Evolutionary conservation across 2,888 invertebrate genomes (phyloP).

Genomic region (Hirtodrosophila duncani): DNA sequence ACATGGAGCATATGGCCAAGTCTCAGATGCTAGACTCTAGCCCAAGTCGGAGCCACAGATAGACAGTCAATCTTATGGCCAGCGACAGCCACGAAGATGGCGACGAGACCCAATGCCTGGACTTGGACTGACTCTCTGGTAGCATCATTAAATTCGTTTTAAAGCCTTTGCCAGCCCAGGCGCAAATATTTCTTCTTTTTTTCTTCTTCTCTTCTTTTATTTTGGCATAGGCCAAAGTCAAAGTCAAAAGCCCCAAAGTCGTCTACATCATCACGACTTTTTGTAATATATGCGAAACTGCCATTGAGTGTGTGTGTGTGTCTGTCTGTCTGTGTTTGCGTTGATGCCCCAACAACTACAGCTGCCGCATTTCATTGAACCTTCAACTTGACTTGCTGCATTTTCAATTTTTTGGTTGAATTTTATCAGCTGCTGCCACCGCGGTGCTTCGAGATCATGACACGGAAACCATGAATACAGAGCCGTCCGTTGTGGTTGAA

Average conservation of each 20-base stretch:
- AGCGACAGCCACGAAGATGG: conserved; percentile 47
- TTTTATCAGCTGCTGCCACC: conserved; percentile 35
- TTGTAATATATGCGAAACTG: conserved; percentile 63
- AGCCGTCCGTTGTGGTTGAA: too few species aligned
- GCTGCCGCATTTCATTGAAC: conserved; percentile 71
- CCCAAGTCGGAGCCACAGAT: conserved; percentile 39
- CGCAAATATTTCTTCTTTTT: too few species aligned
- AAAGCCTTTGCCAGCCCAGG: conserved; percentile 24
- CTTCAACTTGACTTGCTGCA: conserved; percentile 74
- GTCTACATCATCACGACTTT: conserved; percentile 68
- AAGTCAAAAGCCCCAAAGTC: conserved; percentile 16
- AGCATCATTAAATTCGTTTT: conserved; percentile 71
- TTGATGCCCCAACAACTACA: conserved; percentile 12
- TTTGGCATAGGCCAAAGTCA: conserved; percentile 52
- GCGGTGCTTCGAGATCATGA: conserved; percentile 70
- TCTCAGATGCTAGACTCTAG: conserved; percentile 9
- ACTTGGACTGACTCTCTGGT: conserved; percentile 32
- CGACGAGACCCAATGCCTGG: conserved; percentile 4
- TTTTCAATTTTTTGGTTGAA: conserved; percentile 54
- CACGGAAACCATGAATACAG: too few species aligned
- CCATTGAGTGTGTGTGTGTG: conserved; percentile 14
- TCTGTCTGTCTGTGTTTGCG: not conserved
- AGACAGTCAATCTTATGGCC: conserved; percentile 71
- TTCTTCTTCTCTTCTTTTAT: too few species aligned
- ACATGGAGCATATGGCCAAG: conserved; percentile 31